These are phyloP conservation scores for Carcinoscorpius rotundicauda DNA, from an alignment of 1,140 invertebrate species.

Conservation along the genomic window DNA sequence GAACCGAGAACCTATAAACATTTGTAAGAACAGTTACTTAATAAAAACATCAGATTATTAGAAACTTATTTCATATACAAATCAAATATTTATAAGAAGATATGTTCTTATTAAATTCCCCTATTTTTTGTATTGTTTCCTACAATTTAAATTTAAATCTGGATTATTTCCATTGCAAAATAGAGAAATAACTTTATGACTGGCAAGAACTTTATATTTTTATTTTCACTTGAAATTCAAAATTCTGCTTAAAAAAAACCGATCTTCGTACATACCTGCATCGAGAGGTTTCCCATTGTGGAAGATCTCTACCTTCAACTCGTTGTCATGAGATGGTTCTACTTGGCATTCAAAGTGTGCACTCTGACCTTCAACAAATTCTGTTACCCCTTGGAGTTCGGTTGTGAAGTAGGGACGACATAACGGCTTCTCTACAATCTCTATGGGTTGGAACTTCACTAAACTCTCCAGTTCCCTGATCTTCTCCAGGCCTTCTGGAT, in stretches of 20 bases:
- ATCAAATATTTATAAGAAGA: too few species aligned
- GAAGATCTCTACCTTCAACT: slow-evolving; percentile 81
- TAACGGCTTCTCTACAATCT: slow-evolving; percentile 58
- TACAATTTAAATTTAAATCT: too few species aligned
- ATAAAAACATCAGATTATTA: too few species aligned
- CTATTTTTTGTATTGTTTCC: too few species aligned
- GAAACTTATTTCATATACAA: too few species aligned
- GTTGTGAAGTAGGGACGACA: slow-evolving; percentile 67
- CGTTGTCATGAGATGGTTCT: slow-evolving; percentile 82
- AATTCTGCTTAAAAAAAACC: too few species aligned
- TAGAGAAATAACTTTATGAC: too few species aligned
- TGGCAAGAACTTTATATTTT: too few species aligned
- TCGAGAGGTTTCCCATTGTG: slow-evolving; percentile 38
- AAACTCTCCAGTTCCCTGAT: slow-evolving; percentile 65
- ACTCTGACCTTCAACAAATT: slow-evolving; percentile 65
- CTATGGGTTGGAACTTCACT: slow-evolving; percentile 28
- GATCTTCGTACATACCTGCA: slow-evolving; percentile 35
- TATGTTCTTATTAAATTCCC: too few species aligned
- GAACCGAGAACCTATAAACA: slow-evolving; percentile 51
- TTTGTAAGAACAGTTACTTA: too few species aligned
- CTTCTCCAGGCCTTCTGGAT: slow-evolving; percentile 67
- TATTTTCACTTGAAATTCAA: too few species aligned
- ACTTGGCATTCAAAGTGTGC: slow-evolving; percentile 54
- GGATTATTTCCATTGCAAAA: too few species aligned
- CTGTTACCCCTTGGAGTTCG: slow-evolving; percentile 66